Evolutionary conservation across 2,888 invertebrate species (phyloP).

Genomic region (Sylvicola cinctus): DNA sequence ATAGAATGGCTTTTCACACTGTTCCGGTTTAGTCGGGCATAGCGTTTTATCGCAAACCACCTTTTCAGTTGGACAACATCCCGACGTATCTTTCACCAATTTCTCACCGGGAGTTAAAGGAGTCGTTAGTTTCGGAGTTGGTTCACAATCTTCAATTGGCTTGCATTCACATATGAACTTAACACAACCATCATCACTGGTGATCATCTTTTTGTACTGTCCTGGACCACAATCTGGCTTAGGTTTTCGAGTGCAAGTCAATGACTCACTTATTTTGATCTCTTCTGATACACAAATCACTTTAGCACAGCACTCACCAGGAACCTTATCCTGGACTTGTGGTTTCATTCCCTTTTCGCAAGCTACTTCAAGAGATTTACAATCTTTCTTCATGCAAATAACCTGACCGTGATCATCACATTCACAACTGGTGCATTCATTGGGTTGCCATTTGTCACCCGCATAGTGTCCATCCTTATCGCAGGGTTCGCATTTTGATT

Average conservation of each 20-base stretch:
- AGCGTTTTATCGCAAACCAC: slow-evolving; percentile 36
- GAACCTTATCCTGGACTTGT: slow-evolving; percentile 30
- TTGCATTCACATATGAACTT: slow-evolving; percentile 61
- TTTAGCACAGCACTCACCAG: slow-evolving; percentile 46
- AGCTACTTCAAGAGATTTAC: slow-evolving; percentile 32
- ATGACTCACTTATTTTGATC: slow-evolving; percentile 5
- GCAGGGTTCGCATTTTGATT: slow-evolving; percentile 46
- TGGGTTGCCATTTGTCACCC: slow-evolving; percentile 41
- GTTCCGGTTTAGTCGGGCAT: slow-evolving; percentile 35
- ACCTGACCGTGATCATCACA: slow-evolving; percentile 36
- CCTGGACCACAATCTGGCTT: slow-evolving; percentile 48
- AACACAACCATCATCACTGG: slow-evolving; percentile 41
- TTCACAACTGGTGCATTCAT: slow-evolving; percentile 51
- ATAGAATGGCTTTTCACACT: slow-evolving; percentile 31
- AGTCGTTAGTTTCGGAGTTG: slow-evolving; percentile 19
- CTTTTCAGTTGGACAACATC: slow-evolving; percentile 48
- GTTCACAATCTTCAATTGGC: slow-evolving; percentile 45
- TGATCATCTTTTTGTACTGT: slow-evolving; percentile 46
- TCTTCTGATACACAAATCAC: slow-evolving; percentile 15
- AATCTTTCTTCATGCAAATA: slow-evolving; percentile 39
- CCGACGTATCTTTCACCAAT: slow-evolving; percentile 32
- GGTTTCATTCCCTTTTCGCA: slow-evolving; percentile 34
- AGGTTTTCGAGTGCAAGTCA: slow-evolving; percentile 40
- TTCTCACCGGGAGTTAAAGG: slow-evolving; percentile 40
- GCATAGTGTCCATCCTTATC: slow-evolving; percentile 44